A percentile compares a stretch with the other conserved stretches of the same genome.
phyloP scores from a whole-genome alignment of 2,113 vertebrate species.

The Crotalus tigris region DNA sequence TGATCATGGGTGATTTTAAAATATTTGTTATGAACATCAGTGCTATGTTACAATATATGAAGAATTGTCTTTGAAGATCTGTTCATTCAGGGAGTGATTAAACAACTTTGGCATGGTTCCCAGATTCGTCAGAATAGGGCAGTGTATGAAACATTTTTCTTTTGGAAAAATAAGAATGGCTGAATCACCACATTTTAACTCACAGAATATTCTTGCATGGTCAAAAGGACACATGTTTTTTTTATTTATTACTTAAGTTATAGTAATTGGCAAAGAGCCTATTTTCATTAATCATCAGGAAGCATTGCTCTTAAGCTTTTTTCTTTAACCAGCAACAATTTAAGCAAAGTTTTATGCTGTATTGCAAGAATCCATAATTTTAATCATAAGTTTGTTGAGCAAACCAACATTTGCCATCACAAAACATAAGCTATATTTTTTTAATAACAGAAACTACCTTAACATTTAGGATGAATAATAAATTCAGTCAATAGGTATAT shows the following conservation, averaged over 20 bases:
- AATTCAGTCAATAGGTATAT: neutral
- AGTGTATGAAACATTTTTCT: slow-evolving; percentile 51
- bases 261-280: slow-evolving; percentile 60
- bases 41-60: slow-evolving; percentile 19
- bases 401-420: neutral
- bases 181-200: slow-evolving; percentile 66
- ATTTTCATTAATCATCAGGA: slow-evolving; percentile 68
- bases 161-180: slow-evolving; percentile 43
- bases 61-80: slow-evolving; percentile 57
- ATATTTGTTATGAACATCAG: slow-evolving; percentile 30
- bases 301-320: slow-evolving; percentile 56
- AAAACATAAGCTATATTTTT: neutral
- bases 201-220: slow-evolving; percentile 65
- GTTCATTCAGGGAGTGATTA: slow-evolving; percentile 54
- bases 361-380: neutral
- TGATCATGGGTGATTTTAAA: slow-evolving; percentile 24
- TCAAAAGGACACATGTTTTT: slow-evolving; percentile 63
- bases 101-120: slow-evolving; percentile 57
- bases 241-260: slow-evolving; percentile 67
- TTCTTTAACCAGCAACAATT: slow-evolving; percentile 49
- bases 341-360: slow-evolving; percentile 18
- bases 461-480: neutral
- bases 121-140: slow-evolving; percentile 42
- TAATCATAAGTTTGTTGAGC: neutral
- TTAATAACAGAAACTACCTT: neutral